A percentile compares a stretch with the other conserved stretches of the same genome.
Conservation (phyloP, 2,888 invertebrate genomes). For the Beris chalybata region DNA sequence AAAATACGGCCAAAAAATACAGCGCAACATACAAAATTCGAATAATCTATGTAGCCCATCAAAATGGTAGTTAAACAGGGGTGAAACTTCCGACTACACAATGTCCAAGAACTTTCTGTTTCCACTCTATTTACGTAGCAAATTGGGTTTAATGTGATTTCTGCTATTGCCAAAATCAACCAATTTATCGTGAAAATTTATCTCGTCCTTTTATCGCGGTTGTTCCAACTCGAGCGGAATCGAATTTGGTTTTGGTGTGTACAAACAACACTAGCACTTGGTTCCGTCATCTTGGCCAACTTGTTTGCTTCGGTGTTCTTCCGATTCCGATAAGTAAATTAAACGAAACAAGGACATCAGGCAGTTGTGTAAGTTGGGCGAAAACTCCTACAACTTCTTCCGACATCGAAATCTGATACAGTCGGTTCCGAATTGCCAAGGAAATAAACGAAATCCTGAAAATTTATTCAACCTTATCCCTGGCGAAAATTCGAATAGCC, state of each 20-base stretch:
- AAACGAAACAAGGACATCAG: conserved; percentile 10
- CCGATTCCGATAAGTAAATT: conserved; percentile 1
- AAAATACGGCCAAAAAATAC: too few relatives aligned
- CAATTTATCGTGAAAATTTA: conserved; percentile 9
- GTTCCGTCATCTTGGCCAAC: background rate
- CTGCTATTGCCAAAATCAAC: conserved; percentile 6
- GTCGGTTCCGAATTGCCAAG: too few relatives aligned
- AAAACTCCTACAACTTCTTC: background rate
- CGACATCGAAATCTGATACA: too few relatives aligned
- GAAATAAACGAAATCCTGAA: too few relatives aligned
- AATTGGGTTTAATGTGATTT: background rate
- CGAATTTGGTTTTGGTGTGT: background rate
- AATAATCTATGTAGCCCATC: too few relatives aligned
- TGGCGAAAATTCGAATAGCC: too few relatives aligned
- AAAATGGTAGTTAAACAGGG: too few relatives aligned
- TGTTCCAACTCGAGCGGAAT: background rate
- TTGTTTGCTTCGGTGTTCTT: background rate
- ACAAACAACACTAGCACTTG: background rate
- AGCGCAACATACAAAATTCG: too few relatives aligned
- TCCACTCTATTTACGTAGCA: background rate
- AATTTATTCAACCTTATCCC: too few relatives aligned
- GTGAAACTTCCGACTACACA: background rate
- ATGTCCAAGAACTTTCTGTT: background rate
- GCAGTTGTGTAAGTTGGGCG: conserved; percentile 1
- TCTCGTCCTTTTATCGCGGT: background rate